Evolutionary conservation across 2,113 vertebrate genomes (phyloP).

Genomic region (Noturus placidus): DNA sequence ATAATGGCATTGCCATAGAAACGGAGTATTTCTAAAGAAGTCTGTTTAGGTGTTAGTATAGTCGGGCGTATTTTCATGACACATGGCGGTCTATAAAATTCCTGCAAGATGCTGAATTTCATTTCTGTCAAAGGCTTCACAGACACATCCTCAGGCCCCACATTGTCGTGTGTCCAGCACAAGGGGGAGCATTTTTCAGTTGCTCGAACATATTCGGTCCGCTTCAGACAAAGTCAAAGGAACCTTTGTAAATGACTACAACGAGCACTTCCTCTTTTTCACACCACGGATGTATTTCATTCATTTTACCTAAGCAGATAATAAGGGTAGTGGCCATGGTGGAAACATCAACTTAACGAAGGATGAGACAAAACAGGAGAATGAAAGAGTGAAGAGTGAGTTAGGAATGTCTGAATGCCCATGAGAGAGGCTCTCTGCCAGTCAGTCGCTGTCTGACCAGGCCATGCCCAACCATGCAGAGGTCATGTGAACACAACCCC

Average conservation of each 20-base stretch:
- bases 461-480: conserved; percentile 69
- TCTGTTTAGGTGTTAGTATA: conserved; percentile 62
- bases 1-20: conserved; percentile 81
- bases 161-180: not conserved
- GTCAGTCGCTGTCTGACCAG: conserved; percentile 69
- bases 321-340: not conserved
- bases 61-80: conserved; percentile 1
- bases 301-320: not conserved
- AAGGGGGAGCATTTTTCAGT: conserved; percentile 41
- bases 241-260: not conserved
- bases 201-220: not conserved
- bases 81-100: conserved; percentile 16
- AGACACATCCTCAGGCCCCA: conserved; percentile 5
- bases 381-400: conserved; percentile 20
- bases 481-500: conserved; percentile 76
- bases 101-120: not conserved
- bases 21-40: conserved; percentile 82
- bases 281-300: not conserved
- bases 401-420: conserved; percentile 88
- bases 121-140: conserved; percentile 14
- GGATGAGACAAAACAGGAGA: conserved; percentile 15
- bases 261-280: not conserved
- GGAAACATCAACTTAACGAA: not conserved
- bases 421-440: conserved; percentile 82
- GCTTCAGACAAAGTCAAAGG: not conserved